Evolutionary conservation across 2,113 vertebrate species (phyloP).

Genomic region (Pionites leucogaster): DNA sequence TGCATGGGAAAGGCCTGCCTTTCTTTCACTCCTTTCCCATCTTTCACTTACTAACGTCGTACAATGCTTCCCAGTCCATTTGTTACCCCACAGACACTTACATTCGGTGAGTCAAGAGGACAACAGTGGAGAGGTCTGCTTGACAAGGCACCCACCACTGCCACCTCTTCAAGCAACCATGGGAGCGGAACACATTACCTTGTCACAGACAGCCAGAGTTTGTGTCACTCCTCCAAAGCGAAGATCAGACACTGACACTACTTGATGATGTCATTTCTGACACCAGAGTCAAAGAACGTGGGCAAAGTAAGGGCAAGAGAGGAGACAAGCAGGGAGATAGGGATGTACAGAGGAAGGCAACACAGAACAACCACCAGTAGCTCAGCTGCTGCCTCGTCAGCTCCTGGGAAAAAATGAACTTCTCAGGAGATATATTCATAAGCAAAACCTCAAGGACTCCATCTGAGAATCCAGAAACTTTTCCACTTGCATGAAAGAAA

Average conservation of each 20-base stretch:
- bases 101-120: not conserved
- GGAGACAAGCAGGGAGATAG: not conserved
- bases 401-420: not conserved
- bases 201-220: not conserved
- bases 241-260: not conserved
- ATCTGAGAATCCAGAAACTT: constrained; percentile 23
- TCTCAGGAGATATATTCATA: constrained; percentile 40
- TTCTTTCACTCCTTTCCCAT: not conserved
- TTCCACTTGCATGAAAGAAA: constrained; percentile 29
- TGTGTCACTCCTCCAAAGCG: not conserved
- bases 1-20: not conserved
- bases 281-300: not conserved
- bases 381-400: not conserved
- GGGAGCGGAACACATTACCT: not conserved
- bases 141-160: not conserved
- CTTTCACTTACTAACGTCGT: not conserved
- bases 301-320: not conserved
- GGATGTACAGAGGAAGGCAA: fast-evolving
- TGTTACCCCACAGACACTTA: not conserved
- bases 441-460: constrained; percentile 51
- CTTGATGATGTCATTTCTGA: not conserved
- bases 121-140: not conserved
- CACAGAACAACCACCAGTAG: not conserved
- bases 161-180: not conserved
- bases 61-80: not conserved